Conservation (phyloP, 2,888 invertebrate species). For the Tetragonula carbonaria region DNA sequence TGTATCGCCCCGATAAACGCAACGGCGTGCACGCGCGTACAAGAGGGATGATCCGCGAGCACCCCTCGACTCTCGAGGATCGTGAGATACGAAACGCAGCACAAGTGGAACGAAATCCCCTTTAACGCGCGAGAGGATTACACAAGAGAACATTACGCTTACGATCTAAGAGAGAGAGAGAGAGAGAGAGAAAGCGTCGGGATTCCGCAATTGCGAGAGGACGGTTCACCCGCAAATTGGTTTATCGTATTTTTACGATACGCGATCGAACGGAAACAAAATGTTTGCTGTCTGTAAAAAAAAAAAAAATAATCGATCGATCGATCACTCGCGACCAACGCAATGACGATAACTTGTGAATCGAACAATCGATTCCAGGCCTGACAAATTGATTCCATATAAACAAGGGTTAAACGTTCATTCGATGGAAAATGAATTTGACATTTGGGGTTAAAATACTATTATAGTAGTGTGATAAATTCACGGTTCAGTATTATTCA, state of each 20-base stretch:
- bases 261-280: conserved; percentile 40
- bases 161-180: conserved; percentile 1
- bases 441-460: not conserved
- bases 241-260: conserved; percentile 47
- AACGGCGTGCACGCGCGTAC: conserved; percentile 10
- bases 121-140: conserved; percentile 28
- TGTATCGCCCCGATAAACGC: conserved; percentile 26
- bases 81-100: conserved; percentile 32
- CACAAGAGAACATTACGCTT: conserved; percentile 37
- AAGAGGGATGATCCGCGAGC: conserved; percentile 17
- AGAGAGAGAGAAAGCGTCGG: no score
- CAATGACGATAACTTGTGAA: conserved; percentile 12
- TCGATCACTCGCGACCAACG: conserved; percentile 26
- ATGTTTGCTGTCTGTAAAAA: conserved; percentile 25
- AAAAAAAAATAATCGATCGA: conserved; percentile 27
- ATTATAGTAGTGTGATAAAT: no score
- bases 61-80: conserved; percentile 18
- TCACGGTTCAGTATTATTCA: no score
- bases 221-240: conserved; percentile 51
- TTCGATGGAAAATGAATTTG: not conserved
- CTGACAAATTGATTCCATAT: no score
- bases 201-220: conserved; percentile 23
- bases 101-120: conserved; percentile 44
- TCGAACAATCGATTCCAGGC: not conserved
- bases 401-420: not conserved